A percentile compares a stretch with the other conserved stretches of the same genome.
Evolutionary conservation across 2,113 vertebrate genomes (phyloP).

Genomic region (Seriola quinqueradiata): DNA sequence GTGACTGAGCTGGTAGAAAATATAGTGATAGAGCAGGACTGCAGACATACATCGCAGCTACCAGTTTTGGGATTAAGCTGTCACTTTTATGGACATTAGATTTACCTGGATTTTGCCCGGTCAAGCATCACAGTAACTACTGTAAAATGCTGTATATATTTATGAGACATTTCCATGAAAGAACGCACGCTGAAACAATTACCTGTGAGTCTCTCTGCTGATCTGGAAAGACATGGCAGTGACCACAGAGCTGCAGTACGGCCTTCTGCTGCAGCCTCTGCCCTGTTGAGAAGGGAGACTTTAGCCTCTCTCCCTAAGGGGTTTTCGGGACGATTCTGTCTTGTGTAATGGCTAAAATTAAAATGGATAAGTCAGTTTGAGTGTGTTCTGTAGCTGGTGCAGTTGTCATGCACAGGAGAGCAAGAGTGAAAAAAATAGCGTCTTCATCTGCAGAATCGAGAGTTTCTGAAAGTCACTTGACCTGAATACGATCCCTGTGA

Average conservation of each 20-base stretch:
- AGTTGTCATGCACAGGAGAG: background rate
- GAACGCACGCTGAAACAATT: background rate
- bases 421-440: background rate
- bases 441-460: slow-evolving; percentile 17
- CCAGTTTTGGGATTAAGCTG: background rate
- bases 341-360: background rate
- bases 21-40: background rate
- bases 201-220: background rate
- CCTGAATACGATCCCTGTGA: slow-evolving; percentile 26
- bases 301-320: too few relatives aligned
- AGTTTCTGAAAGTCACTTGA: slow-evolving; percentile 50
- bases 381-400: too few relatives aligned
- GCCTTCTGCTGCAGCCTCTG: background rate
- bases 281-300: too few relatives aligned
- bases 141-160: background rate
- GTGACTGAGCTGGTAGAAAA: slow-evolving; percentile 11
- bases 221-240: background rate
- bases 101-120: background rate
- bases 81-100: background rate
- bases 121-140: background rate
- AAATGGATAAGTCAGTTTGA: background rate
- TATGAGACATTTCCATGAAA: background rate
- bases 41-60: background rate
- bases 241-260: background rate
- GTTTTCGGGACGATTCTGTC: background rate